Evolutionary conservation across 1,140 invertebrate species (phyloP).

Genomic region (Eumeta japonica): DNA sequence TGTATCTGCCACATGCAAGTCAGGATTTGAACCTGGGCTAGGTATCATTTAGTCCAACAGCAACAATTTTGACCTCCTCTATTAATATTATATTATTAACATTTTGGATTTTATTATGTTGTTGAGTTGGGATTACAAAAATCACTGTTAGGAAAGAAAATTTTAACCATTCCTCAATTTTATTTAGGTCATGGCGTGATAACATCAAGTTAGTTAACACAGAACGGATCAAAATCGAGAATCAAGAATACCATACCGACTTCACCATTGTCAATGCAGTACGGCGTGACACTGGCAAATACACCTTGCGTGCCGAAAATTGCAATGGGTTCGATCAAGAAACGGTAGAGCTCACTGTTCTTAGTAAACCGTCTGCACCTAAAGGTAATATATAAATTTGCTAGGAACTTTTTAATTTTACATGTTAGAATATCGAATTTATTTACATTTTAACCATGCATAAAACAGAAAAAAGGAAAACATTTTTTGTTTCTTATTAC

Average conservation of each 20-base stretch:
- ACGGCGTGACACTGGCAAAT: constrained; percentile 88
- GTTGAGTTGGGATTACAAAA: too few species aligned
- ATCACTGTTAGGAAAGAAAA: too few species aligned
- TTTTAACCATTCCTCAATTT: too few species aligned
- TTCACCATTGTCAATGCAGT: constrained; percentile 80
- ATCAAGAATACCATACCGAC: constrained; percentile 88
- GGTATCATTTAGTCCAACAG: too few species aligned
- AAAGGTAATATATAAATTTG: constrained; percentile 57
- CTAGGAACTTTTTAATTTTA: background rate
- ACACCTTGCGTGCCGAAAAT: constrained; percentile 87
- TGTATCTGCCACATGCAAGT: too few species aligned
- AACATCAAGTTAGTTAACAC: constrained; percentile 77
- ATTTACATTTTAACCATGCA: background rate
- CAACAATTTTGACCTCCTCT: too few species aligned
- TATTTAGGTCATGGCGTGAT: constrained; percentile 71
- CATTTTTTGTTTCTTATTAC: too few species aligned
- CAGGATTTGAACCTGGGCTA: too few species aligned
- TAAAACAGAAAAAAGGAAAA: background rate
- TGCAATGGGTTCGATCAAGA: constrained; percentile 85
- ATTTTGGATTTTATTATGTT: too few species aligned
- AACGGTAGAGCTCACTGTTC: constrained; percentile 87
- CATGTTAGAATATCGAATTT: too few species aligned
- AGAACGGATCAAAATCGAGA: constrained; percentile 86
- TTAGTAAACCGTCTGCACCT: constrained; percentile 82
- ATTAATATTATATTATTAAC: too few species aligned